Percentiles rank a stretch among this genome's conserved stretches.
These are phyloP conservation scores for Tretioscincus oriximinensis DNA, from an alignment of 2,113 vertebrate genomes.

Conservation along the genomic window DNA sequence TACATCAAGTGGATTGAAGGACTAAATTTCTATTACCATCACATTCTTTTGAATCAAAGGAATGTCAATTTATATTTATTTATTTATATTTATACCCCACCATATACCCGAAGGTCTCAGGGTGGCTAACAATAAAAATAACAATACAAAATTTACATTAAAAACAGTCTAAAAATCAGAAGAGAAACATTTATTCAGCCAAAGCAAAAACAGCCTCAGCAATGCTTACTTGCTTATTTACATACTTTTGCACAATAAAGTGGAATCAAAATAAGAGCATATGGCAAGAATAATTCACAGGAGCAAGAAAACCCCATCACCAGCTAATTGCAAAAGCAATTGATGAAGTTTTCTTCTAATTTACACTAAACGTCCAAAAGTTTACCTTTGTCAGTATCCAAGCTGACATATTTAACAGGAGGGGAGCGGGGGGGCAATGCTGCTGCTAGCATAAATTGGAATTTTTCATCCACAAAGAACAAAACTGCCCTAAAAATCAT, in stretches of 20 bases:
- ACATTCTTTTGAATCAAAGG: conserved; percentile 32
- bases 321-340: conserved; percentile 34
- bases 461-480: conserved; percentile 35
- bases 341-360: conserved; percentile 34
- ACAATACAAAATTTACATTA: no score
- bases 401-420: conserved; percentile 40
- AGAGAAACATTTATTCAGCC: no score
- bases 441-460: conserved; percentile 45
- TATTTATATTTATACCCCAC: no score
- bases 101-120: no score
- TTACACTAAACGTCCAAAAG: background rate
- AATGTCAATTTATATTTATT: conserved; percentile 38
- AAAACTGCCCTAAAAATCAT: conserved; percentile 42
- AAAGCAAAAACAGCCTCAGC: no score
- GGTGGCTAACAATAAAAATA: no score
- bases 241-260: background rate
- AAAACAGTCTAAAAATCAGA: no score
- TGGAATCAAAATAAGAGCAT: conserved; percentile 40
- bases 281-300: conserved; percentile 29
- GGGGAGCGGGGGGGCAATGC: conserved; percentile 31
- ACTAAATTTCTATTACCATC: background rate
- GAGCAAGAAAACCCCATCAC: conserved; percentile 27
- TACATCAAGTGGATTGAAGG: no score
- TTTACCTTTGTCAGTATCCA: conserved; percentile 31
- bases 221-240: background rate